phyloP scores from a whole-genome alignment of 2,113 vertebrate genomes.

The Panthera leo region DNA sequence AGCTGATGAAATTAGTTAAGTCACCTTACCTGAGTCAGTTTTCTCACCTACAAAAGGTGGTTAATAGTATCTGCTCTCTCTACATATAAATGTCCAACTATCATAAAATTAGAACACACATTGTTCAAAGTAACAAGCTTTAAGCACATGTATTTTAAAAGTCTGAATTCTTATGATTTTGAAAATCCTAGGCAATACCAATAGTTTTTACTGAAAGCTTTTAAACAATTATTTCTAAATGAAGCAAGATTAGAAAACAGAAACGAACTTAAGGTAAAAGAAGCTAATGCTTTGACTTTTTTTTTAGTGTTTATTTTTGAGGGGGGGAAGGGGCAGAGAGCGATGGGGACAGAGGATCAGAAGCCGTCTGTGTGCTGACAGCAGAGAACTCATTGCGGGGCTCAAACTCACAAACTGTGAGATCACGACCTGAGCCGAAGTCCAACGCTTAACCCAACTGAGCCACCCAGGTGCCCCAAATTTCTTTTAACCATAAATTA shows the following conservation, averaged over 20 bases:
- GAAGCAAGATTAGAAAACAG: conserved; percentile 33
- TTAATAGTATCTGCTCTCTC: background rate
- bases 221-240: background rate
- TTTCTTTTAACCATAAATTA: background rate
- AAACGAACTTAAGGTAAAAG: background rate
- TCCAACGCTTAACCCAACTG: too few species aligned
- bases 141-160: background rate
- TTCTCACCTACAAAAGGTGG: background rate
- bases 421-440: too few species aligned
- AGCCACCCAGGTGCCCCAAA: too few species aligned
- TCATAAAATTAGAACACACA: background rate
- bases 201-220: background rate
- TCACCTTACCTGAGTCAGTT: background rate
- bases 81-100: background rate
- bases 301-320: background rate
- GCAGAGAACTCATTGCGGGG: too few species aligned
- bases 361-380: too few species aligned
- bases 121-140: background rate
- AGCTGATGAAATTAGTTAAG: background rate
- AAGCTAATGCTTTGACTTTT: background rate
- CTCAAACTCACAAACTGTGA: too few species aligned
- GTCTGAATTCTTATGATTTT: background rate
- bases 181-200: background rate
- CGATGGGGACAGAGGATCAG: too few species aligned
- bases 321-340: too few species aligned